phyloP scores from a whole-genome alignment of 2,888 invertebrate species.

The Sinelater perroti region DNA sequence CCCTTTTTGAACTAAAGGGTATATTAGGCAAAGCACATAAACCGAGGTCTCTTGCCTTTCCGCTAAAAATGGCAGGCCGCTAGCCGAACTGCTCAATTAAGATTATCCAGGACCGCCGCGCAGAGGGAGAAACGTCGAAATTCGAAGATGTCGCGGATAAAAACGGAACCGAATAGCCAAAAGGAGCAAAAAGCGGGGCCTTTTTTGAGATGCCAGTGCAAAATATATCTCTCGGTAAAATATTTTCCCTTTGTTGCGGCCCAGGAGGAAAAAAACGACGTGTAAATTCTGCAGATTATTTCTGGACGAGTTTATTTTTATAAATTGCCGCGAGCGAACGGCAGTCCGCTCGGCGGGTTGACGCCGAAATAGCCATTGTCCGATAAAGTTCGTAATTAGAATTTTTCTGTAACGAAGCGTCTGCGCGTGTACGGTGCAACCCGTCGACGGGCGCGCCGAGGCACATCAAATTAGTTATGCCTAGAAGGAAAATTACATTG shows the following conservation, averaged over 20 bases:
- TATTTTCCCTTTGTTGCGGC: constrained; percentile 37
- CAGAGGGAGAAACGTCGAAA: background rate
- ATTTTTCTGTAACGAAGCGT: constrained; percentile 32
- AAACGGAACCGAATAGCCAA: constrained; percentile 10
- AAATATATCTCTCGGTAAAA: constrained; percentile 31
- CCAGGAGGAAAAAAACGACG: constrained; percentile 22
- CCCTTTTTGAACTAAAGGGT: too few relatives aligned
- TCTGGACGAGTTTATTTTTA: constrained; percentile 34
- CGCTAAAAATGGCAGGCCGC: too few relatives aligned
- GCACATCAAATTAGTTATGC: too few relatives aligned
- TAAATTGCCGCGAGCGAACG: constrained; percentile 27
- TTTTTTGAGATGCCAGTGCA: constrained; percentile 33
- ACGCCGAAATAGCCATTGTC: constrained; percentile 29
- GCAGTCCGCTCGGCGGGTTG: constrained; percentile 22
- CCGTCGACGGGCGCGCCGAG: too few relatives aligned
- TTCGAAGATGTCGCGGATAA: constrained; percentile 1
- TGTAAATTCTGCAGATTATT: constrained; percentile 34
- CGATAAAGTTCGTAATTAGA: constrained; percentile 35
- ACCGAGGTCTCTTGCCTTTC: too few relatives aligned
- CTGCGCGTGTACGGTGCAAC: constrained; percentile 33
- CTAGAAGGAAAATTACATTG: too few relatives aligned
- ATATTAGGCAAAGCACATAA: too few relatives aligned
- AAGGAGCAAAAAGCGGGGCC: constrained; percentile 18
- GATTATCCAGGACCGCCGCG: too few relatives aligned
- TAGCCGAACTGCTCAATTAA: too few relatives aligned